These are phyloP conservation scores for Unio pictorum DNA, from an alignment of 2,888 invertebrate genomes.

Conservation along the genomic window DNA sequence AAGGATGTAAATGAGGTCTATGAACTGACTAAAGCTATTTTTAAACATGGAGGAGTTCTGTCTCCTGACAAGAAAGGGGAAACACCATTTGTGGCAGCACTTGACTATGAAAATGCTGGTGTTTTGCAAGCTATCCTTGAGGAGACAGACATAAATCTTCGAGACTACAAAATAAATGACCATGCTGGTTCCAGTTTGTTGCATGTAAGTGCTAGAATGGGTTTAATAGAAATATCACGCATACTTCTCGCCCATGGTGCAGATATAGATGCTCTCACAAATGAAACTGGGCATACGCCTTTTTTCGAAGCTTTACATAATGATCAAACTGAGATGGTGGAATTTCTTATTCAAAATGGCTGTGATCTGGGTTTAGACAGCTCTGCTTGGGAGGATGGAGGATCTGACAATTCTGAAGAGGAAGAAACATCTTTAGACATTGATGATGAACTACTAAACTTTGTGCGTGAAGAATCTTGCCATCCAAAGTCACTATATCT, in stretches of 20 bases:
- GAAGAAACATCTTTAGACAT: constrained; percentile 8
- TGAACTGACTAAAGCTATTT: constrained; percentile 20
- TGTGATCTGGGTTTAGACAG: constrained; percentile 17
- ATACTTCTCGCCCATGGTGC: constrained; percentile 40
- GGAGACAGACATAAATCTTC: constrained; percentile 10
- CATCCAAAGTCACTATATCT: constrained; percentile 20
- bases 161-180: not conserved
- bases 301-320: constrained; percentile 32
- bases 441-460: constrained; percentile 13
- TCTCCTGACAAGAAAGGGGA: constrained; percentile 15
- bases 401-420: constrained; percentile 21
- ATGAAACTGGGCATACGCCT: constrained; percentile 19
- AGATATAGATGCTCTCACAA: constrained; percentile 24
- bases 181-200: constrained; percentile 11
- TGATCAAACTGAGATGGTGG: constrained; percentile 24
- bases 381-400: constrained; percentile 8
- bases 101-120: constrained; percentile 29
- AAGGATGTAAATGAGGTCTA: constrained; percentile 12
- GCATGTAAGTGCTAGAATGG: constrained; percentile 19
- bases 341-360: constrained; percentile 35
- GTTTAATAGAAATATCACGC: constrained; percentile 22
- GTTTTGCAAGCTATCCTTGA: constrained; percentile 30
- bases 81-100: constrained; percentile 30
- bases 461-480: constrained; percentile 7
- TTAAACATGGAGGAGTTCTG: constrained; percentile 26